phyloP scores from a whole-genome alignment of 2,888 invertebrate species.

The Stegana nigrithorax region DNA sequence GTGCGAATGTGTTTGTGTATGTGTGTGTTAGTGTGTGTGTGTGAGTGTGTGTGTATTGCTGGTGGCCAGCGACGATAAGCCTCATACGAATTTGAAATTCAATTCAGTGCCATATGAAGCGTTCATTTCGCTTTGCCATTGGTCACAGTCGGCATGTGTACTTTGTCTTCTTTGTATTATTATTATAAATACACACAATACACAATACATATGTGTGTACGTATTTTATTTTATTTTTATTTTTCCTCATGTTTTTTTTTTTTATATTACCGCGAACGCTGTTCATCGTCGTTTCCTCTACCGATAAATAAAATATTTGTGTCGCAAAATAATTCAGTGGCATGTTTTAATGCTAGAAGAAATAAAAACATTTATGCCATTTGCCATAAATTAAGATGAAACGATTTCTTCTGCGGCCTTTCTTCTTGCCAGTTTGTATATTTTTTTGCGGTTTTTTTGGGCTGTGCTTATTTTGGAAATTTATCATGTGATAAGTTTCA shows the following conservation, averaged over 20 bases:
- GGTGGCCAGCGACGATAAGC: not conserved
- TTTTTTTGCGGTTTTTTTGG: not conserved
- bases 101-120: too few species aligned
- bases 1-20: too few species aligned
- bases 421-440: not conserved
- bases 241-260: not conserved
- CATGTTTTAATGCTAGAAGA: conserved; percentile 1
- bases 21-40: too few species aligned
- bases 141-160: too few species aligned
- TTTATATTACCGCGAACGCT: not conserved
- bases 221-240: not conserved
- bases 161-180: too few species aligned
- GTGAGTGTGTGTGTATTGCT: too few species aligned
- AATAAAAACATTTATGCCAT: not conserved
- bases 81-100: too few species aligned
- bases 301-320: not conserved
- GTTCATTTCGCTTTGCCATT: too few species aligned
- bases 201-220: too few species aligned
- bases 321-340: not conserved
- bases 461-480: not conserved
- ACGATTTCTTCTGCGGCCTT: too few species aligned
- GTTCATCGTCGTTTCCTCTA: not conserved
- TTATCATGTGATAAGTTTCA: conserved; percentile 7
- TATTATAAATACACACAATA: too few species aligned
- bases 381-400: not conserved